Base-by-base conservation (phyloP, 2,888 invertebrate genomes). In the Thyatira batis region DNA sequence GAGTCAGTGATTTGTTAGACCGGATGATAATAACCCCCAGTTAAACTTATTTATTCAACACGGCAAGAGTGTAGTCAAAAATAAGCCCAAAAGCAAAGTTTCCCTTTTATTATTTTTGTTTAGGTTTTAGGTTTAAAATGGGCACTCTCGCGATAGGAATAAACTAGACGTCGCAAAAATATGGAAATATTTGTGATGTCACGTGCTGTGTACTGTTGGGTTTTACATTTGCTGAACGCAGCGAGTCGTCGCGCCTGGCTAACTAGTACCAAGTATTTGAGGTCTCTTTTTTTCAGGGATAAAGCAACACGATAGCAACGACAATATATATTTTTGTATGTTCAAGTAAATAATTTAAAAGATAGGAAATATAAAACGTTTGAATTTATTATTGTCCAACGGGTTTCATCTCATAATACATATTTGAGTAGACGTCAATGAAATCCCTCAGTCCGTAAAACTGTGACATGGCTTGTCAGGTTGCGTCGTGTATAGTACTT, bases 141-240 rank as follows among this genome's bases (percentile, higher is more conserved):
- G 20, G 50, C 44, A 50, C 25, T 50, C 43, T 50, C 27, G 21
- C 20, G 44, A 25, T 25, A 50, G 17, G 43, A 27, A 50, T 43
- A 43, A 43, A 20, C 43, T 44, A 23, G 25, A 50, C 11, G 25
- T 44, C 10, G 13, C 20, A 27, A 21, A 33, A 39, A 50, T 39
- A 39, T 50, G 33, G 33, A 23, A 39, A 21, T 45, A 50, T 54
- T 50, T 50, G 50, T 17, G 45, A 13, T 54, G 54, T 58, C 61
- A 61, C 58, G 58, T 55, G 54, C 54, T 45, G 39, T 25, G 50
- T 49, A 57, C 53, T 53, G 54, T 56, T 57, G 54, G 52, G 51
- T 21, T 49, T 57, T 54, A 21, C 48, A 56, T 56, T 58, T 57
- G 55, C 58, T 56, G 55, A 60, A 50, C 45, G 28, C 52, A 28